Conservation (phyloP, 2,888 invertebrate genomes). For the Rhaphigaster nebulosa region DNA sequence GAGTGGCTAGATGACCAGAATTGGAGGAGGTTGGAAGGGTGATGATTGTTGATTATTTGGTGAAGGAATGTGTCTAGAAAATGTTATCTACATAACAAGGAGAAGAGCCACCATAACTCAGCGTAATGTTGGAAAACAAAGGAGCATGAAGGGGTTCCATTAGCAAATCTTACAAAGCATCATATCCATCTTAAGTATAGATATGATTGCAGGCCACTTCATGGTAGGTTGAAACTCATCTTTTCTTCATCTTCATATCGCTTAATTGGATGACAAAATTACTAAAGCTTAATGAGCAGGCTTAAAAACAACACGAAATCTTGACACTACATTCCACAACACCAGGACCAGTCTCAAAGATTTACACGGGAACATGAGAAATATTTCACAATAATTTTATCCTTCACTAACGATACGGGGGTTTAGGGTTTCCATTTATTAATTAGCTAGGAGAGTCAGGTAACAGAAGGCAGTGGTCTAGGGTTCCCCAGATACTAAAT, state of each 20-base stretch:
- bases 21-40: too few relatives aligned
- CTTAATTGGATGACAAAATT: background rate
- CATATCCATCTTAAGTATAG: too few relatives aligned
- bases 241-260: background rate
- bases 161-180: too few relatives aligned
- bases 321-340: background rate
- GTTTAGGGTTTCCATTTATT: background rate
- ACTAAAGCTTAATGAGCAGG: background rate
- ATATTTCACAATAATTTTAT: slow-evolving; percentile 20
- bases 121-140: too few relatives aligned
- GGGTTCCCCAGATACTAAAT: background rate
- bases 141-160: too few relatives aligned
- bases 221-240: too few relatives aligned
- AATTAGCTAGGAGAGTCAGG: background rate
- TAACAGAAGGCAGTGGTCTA: background rate
- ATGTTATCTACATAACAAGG: too few relatives aligned
- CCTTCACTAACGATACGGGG: background rate
- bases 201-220: too few relatives aligned
- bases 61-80: too few relatives aligned
- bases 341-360: background rate
- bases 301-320: background rate
- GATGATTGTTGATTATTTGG: too few relatives aligned
- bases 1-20: too few relatives aligned
- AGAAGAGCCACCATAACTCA: too few relatives aligned
- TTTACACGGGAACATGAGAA: background rate